Evolutionary conservation across 2,888 invertebrate genomes (phyloP).

Genomic region (Cheilosia grossa): DNA sequence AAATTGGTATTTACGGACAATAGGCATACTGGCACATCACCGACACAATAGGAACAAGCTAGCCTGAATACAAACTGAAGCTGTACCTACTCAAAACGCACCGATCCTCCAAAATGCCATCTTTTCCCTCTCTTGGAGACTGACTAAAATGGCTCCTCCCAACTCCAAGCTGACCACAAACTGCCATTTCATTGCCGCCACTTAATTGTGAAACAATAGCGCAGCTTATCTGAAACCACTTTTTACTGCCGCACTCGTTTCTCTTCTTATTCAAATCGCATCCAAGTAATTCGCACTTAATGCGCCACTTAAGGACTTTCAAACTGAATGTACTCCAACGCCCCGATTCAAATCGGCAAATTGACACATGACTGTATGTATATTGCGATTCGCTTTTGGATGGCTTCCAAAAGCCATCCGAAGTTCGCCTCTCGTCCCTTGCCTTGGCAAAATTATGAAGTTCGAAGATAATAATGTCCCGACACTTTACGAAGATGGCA

Average conservation of each 20-base stretch:
- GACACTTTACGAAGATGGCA: constrained; percentile 80
- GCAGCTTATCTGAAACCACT: too few species aligned
- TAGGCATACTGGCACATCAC: too few species aligned
- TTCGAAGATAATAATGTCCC: constrained; percentile 82
- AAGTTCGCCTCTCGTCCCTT: constrained; percentile 6
- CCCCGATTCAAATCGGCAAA: constrained; percentile 49
- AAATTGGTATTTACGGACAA: too few species aligned
- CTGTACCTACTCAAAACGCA: too few species aligned
- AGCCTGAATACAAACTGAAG: too few species aligned
- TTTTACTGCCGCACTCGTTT: not conserved
- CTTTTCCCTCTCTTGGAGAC: too few species aligned
- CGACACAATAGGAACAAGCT: too few species aligned
- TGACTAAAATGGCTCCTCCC: too few species aligned
- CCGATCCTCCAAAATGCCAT: too few species aligned
- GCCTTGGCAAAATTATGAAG: constrained; percentile 79
- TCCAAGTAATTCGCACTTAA: constrained; percentile 26
- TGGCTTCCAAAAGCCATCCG: constrained; percentile 35
- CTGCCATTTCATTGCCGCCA: too few species aligned
- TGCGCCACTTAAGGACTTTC: constrained; percentile 32
- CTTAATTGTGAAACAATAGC: too few species aligned
- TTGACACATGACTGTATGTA: constrained; percentile 34
- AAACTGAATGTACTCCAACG: constrained; percentile 26
- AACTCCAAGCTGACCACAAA: too few species aligned
- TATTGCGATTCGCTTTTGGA: constrained; percentile 37
- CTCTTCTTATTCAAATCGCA: not conserved